Evolutionary conservation across 92 coral and sea anemone species (phyloP).

Genomic region (Epizoanthus ramosus): DNA sequence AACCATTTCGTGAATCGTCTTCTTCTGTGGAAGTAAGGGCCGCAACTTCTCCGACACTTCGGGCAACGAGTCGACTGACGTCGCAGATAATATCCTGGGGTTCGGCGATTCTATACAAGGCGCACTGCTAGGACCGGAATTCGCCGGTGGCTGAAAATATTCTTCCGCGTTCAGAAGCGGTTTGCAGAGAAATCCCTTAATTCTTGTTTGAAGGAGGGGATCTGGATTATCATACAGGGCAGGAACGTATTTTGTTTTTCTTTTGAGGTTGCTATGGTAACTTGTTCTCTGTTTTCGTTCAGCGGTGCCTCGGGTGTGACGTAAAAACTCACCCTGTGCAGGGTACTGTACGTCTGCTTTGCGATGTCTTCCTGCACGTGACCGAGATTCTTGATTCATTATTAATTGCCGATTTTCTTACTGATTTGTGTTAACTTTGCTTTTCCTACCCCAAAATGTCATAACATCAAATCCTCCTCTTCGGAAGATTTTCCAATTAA

Average conservation of each 20-base stretch:
- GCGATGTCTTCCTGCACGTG: too few species aligned
- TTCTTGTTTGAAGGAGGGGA: conserved; percentile 38
- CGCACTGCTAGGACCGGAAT: background rate
- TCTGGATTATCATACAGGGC: conserved; percentile 61
- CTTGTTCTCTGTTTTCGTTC: background rate
- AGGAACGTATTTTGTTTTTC: conserved; percentile 50
- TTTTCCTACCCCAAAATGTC: too few species aligned
- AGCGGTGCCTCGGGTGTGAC: background rate
- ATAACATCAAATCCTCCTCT: too few species aligned
- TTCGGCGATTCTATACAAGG: background rate
- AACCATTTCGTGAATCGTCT: conserved; percentile 47
- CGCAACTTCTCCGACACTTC: conserved; percentile 44
- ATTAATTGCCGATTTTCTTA: too few species aligned
- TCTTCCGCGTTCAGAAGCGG: conserved; percentile 55
- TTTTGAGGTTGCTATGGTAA: background rate
- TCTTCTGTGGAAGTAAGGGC: conserved; percentile 56
- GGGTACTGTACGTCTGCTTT: too few species aligned
- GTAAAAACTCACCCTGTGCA: too few species aligned
- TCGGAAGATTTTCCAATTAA: too few species aligned
- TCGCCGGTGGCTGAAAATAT: conserved; percentile 33
- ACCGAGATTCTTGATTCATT: too few species aligned
- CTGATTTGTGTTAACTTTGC: too few species aligned
- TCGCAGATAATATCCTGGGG: background rate
- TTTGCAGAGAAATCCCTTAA: conserved; percentile 51
- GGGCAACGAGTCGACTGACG: conserved; percentile 4